Evolutionary conservation across 35 echinoderm and acorn worm species (phyloP).

Genomic region (Hemicentrotus pulcherrimus): DNA sequence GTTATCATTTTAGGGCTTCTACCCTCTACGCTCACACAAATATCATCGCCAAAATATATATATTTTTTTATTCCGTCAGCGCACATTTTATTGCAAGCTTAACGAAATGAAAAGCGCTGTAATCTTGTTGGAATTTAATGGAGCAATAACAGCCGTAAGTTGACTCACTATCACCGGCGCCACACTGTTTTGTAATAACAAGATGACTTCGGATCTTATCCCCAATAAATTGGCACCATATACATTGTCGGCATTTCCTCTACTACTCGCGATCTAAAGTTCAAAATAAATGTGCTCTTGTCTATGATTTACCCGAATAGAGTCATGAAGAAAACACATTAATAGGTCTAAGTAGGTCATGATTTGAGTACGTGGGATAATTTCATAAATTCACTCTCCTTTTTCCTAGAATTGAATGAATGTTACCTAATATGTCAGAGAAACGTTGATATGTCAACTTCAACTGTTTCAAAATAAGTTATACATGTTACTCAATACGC

Average conservation of each 20-base stretch:
- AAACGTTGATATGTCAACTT: background rate
- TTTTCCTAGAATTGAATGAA: background rate
- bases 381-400: background rate
- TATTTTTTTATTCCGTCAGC: background rate
- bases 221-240: background rate
- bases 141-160: conserved; percentile 17
- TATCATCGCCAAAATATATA: background rate
- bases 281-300: background rate
- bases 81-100: conserved; percentile 38
- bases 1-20: background rate
- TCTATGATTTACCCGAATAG: background rate
- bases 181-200: conserved; percentile 26
- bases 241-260: background rate
- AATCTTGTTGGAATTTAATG: conserved; percentile 45
- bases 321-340: background rate
- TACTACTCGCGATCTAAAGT: background rate
- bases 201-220: conserved; percentile 7
- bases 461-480: background rate
- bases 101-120: conserved; percentile 37
- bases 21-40: background rate
- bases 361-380: background rate
- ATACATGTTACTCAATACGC: no score
- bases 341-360: background rate
- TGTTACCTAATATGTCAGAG: background rate
- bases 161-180: conserved; percentile 23